These are phyloP conservation scores for Pseudorasbora parva DNA, from an alignment of 2,113 vertebrate genomes.

Conservation along the genomic window DNA sequence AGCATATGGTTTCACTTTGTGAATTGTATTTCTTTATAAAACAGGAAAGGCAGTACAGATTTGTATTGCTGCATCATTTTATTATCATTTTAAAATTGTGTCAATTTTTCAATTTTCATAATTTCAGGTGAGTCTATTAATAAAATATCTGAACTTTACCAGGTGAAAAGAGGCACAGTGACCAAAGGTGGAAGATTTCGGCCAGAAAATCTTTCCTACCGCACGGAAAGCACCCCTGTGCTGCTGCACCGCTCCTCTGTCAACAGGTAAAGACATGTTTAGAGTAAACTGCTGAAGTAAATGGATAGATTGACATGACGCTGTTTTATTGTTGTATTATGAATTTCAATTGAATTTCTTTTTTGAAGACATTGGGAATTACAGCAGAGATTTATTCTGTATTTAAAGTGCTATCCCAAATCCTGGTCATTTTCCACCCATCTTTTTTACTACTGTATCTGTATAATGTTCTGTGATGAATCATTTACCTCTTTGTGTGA, in stretches of 20 bases:
- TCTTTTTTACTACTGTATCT: too few relatives aligned
- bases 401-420: too few relatives aligned
- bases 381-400: neutral
- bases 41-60: neutral
- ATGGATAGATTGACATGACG: neutral
- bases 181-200: conserved; percentile 90
- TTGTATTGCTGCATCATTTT: too few relatives aligned
- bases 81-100: too few relatives aligned
- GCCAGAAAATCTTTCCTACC: conserved; percentile 80
- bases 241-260: conserved; percentile 92
- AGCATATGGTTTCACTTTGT: neutral
- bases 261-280: conserved; percentile 81
- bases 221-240: conserved; percentile 85
- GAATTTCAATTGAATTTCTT: neutral
- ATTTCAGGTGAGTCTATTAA: neutral
- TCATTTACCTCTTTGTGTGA: neutral
- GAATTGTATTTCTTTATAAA: too few relatives aligned
- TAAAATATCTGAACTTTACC: conserved; percentile 8
- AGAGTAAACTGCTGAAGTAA: neutral
- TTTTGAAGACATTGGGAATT: neutral
- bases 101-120: too few relatives aligned
- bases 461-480: neutral
- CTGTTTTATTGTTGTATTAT: neutral
- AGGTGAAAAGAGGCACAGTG: conserved; percentile 91
- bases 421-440: too few relatives aligned